phyloP scores from a whole-genome alignment of 2,113 vertebrate genomes.

The Numenius arquata region DNA sequence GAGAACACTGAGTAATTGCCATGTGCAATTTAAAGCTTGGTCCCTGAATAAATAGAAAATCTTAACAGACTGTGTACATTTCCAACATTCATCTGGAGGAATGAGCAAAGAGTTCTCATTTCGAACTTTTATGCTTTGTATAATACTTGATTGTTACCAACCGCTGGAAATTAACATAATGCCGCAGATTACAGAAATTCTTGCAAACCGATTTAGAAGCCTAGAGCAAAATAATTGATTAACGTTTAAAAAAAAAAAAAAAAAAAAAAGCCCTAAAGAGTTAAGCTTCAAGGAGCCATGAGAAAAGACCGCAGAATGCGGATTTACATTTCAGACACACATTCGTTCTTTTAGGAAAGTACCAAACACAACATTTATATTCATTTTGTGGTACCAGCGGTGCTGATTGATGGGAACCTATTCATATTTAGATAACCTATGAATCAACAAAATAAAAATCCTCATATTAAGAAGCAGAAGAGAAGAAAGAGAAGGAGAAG shows the following conservation, averaged over 20 bases:
- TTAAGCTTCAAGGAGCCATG: not conserved
- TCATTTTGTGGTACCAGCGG: not conserved
- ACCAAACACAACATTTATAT: not conserved
- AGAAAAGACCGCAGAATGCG: not conserved
- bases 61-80: not conserved
- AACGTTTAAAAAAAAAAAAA: not conserved
- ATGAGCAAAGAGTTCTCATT: not conserved
- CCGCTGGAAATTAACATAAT: not conserved
- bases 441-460: slow-evolving; percentile 1
- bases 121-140: not conserved
- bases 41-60: not conserved
- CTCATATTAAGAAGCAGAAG: not conserved
- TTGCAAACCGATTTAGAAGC: not conserved
- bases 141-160: not conserved
- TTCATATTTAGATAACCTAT: not conserved
- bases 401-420: not conserved
- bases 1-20: not conserved
- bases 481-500: not conserved
- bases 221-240: not conserved
- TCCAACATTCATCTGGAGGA: not conserved
- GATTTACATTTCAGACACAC: not conserved
- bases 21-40: not conserved
- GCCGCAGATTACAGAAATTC: not conserved
- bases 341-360: not conserved
- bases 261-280: not conserved